phyloP scores from a whole-genome alignment of 2,888 invertebrate genomes.

The Philereme vetulata region DNA sequence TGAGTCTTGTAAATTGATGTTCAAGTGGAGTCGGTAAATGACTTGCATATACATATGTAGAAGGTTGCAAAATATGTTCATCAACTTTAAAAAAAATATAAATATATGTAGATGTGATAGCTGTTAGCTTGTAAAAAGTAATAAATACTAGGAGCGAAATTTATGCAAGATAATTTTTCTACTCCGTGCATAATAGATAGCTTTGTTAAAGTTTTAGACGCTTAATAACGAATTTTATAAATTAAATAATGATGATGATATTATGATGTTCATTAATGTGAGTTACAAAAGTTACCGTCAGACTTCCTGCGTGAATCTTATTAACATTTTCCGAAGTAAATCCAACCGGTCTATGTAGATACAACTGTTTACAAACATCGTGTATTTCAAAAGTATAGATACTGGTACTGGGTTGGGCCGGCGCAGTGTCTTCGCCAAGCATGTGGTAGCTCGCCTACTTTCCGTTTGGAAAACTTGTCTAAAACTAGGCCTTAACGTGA shows the following conservation, averaged over 20 bases:
- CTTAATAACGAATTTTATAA: no score
- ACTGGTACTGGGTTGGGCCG: conserved; percentile 27
- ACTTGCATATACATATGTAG: conserved; percentile 26
- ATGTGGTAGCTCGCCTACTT: conserved; percentile 72
- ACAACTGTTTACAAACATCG: conserved; percentile 30
- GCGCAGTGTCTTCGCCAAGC: conserved; percentile 44
- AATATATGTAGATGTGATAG: no score
- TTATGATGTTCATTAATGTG: no score
- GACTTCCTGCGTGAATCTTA: background rate
- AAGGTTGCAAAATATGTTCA: conserved; percentile 16
- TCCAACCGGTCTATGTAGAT: conserved; percentile 11
- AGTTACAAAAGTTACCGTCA: no score
- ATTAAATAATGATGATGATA: no score
- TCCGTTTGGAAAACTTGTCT: conserved; percentile 78
- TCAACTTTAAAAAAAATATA: no score
- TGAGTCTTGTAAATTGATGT: conserved; percentile 12
- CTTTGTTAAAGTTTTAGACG: no score
- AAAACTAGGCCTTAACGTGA: conserved; percentile 67
- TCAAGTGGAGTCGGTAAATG: conserved; percentile 10
- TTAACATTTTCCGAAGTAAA: conserved; percentile 9
- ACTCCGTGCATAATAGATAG: no score
- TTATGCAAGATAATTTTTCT: no score
- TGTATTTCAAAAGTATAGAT: conserved; percentile 22
- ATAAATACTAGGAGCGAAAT: no score
- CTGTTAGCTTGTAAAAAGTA: no score